Evolutionary conservation across 37 sponge, comb jelly and placozoan genomes (phyloP).

Genomic region (Beroe ovata): DNA sequence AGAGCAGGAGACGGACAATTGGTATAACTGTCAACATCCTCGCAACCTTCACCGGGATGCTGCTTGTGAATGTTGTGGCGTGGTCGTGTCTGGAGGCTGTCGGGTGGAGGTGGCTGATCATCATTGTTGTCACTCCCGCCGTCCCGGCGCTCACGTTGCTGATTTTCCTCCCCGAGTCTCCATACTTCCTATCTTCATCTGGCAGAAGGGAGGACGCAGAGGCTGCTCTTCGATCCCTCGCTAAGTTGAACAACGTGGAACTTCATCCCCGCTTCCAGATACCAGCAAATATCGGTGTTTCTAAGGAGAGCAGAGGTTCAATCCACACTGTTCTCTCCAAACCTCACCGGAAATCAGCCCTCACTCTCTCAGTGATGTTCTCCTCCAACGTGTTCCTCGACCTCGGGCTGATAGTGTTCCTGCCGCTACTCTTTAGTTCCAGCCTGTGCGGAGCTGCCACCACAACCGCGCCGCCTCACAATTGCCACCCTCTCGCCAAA

Average conservation of each 20-base stretch:
- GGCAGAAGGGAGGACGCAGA: neutral
- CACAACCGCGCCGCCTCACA: neutral
- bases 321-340: neutral
- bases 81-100: neutral
- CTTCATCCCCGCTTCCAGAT: neutral
- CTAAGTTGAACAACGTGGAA: neutral
- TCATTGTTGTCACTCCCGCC: neutral
- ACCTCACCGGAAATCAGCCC: neutral
- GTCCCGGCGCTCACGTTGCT: neutral
- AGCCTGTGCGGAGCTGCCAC: neutral
- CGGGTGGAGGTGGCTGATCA: constrained; percentile 25
- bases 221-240: neutral
- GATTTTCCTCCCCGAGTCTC: constrained; percentile 33
- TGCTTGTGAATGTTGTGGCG: neutral
- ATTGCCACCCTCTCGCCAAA: neutral
- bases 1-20: neutral
- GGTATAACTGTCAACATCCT: neutral
- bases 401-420: neutral
- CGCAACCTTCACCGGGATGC: neutral
- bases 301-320: neutral
- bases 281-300: neutral
- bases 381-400: neutral
- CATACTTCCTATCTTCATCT: neutral
- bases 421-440: neutral
- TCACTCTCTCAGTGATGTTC: neutral